These are phyloP conservation scores for Peucedramus taeniatus DNA, from an alignment of 2,113 vertebrate genomes.

Conservation along the genomic window DNA sequence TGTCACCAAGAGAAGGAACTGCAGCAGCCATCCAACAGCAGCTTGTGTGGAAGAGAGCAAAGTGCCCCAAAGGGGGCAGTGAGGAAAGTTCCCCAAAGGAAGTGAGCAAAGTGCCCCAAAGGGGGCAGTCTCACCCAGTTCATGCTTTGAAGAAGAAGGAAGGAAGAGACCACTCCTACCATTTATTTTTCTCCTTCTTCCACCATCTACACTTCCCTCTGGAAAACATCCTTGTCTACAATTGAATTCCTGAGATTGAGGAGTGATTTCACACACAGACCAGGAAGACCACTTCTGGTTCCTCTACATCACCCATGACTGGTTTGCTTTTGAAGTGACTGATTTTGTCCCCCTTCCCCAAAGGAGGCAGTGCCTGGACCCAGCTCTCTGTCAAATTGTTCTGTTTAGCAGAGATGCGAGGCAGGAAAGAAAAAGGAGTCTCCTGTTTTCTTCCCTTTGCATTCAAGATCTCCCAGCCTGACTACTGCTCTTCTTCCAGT, in stretches of 20 bases:
- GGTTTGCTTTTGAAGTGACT: not conserved
- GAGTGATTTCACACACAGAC: not conserved
- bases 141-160: not conserved
- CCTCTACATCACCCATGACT: rapidly evolving
- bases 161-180: not conserved
- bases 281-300: not conserved
- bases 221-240: not conserved
- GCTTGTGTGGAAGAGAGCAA: not conserved
- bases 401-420: not conserved
- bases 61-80: not conserved
- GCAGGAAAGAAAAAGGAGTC: not conserved
- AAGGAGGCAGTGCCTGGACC: not conserved
- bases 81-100: not conserved
- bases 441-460: not conserved
- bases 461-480: not conserved
- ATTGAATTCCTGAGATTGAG: conserved; percentile 36
- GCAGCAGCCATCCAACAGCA: not conserved
- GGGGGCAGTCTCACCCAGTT: not conserved
- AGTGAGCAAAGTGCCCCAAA: not conserved
- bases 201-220: not conserved
- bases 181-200: not conserved
- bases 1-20: not conserved
- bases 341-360: not conserved
- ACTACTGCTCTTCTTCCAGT: not conserved
- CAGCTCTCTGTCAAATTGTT: not conserved